These are phyloP conservation scores for Heliconius sara DNA, from an alignment of 2,888 invertebrate species.

Conservation along the genomic window DNA sequence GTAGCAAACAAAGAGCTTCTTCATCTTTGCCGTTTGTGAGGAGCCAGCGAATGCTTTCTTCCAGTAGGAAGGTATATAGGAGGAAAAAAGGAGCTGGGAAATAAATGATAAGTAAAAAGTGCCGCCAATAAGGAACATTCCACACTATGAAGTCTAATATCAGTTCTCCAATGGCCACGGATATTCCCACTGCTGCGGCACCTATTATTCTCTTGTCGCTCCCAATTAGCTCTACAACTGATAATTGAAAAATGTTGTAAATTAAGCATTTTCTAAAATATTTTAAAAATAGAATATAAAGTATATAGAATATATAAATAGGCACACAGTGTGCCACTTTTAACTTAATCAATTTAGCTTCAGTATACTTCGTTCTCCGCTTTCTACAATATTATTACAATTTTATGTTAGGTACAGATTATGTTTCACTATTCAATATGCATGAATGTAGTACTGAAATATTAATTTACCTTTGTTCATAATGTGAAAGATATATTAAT, in stretches of 20 bases:
- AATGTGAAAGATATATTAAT: too few species aligned
- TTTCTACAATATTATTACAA: too few species aligned
- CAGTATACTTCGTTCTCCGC: too few species aligned
- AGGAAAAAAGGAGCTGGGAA: conserved; percentile 85
- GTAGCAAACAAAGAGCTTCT: conserved; percentile 63
- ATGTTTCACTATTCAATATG: too few species aligned
- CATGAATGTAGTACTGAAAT: too few species aligned
- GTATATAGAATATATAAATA: too few species aligned
- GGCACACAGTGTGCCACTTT: too few species aligned
- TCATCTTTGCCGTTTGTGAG: conserved; percentile 82
- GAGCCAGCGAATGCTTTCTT: conserved; percentile 89
- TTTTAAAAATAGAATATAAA: not conserved
- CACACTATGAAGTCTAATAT: conserved; percentile 85
- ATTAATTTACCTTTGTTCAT: too few species aligned
- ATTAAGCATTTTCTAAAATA: not conserved
- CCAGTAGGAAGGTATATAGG: conserved; percentile 84
- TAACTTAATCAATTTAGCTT: too few species aligned
- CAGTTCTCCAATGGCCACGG: conserved; percentile 87
- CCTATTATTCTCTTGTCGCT: conserved; percentile 86
- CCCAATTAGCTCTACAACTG: conserved; percentile 53
- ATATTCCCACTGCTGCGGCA: conserved; percentile 85
- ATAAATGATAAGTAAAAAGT: conserved; percentile 84
- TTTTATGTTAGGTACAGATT: too few species aligned
- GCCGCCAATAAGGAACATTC: conserved; percentile 86
- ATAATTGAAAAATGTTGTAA: conserved; percentile 30